Conservation (phyloP, 2,888 invertebrate species). For the Rhagonycha fulva region DNA sequence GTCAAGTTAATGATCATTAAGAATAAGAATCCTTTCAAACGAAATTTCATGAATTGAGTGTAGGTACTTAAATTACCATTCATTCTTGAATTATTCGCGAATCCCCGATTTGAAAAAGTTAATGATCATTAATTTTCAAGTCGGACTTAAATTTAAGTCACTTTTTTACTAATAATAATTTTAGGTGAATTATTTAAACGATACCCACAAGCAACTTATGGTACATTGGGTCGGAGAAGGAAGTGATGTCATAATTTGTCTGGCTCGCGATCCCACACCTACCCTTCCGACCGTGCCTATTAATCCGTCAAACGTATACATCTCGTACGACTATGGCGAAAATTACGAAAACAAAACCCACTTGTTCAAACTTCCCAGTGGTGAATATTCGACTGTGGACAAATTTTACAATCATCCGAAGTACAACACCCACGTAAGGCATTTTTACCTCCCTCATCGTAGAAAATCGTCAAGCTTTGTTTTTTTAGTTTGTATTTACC, state of each 20-base stretch:
- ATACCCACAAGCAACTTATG: conserved; percentile 86
- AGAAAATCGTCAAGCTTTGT: conserved; percentile 24
- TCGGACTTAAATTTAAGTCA: too few relatives aligned
- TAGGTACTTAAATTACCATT: background rate
- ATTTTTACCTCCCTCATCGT: background rate
- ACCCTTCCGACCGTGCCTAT: conserved; percentile 49
- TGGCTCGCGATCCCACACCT: conserved; percentile 75
- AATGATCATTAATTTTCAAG: too few relatives aligned
- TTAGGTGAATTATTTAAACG: conserved; percentile 78
- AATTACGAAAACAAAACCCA: conserved; percentile 77
- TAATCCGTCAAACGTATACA: conserved; percentile 75
- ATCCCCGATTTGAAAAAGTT: too few relatives aligned
- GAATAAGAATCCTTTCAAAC: too few relatives aligned
- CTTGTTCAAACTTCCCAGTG: conserved; percentile 63
- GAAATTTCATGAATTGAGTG: too few relatives aligned
- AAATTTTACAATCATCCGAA: conserved; percentile 86
- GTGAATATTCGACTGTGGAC: conserved; percentile 70
- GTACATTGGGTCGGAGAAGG: conserved; percentile 92
- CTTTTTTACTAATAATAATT: conserved; percentile 37
- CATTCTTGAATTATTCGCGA: background rate
- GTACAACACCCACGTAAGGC: conserved; percentile 77
- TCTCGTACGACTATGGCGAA: conserved; percentile 87
- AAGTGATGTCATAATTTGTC: conserved; percentile 84
- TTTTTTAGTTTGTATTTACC: conserved; percentile 82
- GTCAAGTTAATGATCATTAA: too few relatives aligned